Base-by-base conservation (phyloP, 1,140 invertebrate species). In the Drosophila ananassae region DNA sequence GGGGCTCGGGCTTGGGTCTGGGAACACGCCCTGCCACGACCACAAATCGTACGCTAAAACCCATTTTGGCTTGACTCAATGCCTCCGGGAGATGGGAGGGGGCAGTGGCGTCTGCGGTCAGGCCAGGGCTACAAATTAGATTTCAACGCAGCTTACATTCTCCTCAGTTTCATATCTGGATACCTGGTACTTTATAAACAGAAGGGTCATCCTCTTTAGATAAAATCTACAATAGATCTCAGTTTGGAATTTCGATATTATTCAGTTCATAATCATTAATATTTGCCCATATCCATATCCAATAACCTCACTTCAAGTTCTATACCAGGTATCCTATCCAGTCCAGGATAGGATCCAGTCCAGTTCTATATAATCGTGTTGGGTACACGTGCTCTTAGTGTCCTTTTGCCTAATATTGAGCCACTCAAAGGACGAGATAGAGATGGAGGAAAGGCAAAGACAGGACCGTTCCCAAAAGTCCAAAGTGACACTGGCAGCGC, bases 21-120 rank as follows among this genome's bases (percentile, higher is more conserved):
- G 13, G 17, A 9, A 13, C 41, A 13, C 41, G 34, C 57, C 32
- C 55, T 63, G 46, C 47, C 22, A 62, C 46, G 48, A 67, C 81
- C 81, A 85, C 81, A 85, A 87, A 82, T 85, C 81, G 82, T 57
- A 67, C 64, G 82, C 69, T 75, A 78, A 81, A 81, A 87, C 64
- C 81, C 78, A 82, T 87, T 85, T 82, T 72, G 73, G 57, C 63
- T 87, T 78, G 63, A 53, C 51, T 63, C 53, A 28, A 71, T 37
- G 59, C 72, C 60, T 62, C 48, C 12, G 57, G 52, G 32, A 32
- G 28, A 17, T 5, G 17, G 9, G 51, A 21, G 37, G 32, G 46
- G 48, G 44, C 39, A 55, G 47, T 24, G 52, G 52, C 53, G 39
- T 59, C 34, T 44, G 60, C 61, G 71, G 71, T 58, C 55, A 71